Conservation (phyloP, 2,888 invertebrate genomes). For the Acrocera orbiculus region DNA sequence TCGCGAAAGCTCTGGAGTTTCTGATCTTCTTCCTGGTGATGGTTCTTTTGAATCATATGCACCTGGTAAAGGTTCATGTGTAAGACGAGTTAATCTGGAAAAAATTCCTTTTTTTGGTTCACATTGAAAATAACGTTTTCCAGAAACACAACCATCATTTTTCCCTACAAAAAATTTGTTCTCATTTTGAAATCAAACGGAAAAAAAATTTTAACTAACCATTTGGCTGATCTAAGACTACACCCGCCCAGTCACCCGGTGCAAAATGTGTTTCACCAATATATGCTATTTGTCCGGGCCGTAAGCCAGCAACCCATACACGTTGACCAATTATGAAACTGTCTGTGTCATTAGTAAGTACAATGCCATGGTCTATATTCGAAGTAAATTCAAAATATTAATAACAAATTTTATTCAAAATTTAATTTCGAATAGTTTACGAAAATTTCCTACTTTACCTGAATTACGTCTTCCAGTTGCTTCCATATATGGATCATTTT, state of each 20-base stretch:
- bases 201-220: conserved; percentile 33
- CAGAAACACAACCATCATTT: conserved; percentile 90
- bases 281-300: conserved; percentile 83
- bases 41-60: conserved; percentile 30
- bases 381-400: conserved; percentile 17
- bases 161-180: conserved; percentile 46
- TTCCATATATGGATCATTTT: conserved; percentile 21
- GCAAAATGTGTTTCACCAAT: conserved; percentile 84
- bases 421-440: too few species aligned
- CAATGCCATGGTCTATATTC: conserved; percentile 50
- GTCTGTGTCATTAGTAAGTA: conserved; percentile 83
- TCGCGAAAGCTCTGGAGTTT: conserved; percentile 26
- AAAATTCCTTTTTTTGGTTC: conserved; percentile 86
- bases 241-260: conserved; percentile 95
- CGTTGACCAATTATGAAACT: conserved; percentile 90
- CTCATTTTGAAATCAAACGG: not conserved
- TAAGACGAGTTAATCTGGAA: conserved; percentile 71
- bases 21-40: conserved; percentile 17
- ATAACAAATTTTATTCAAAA: not conserved
- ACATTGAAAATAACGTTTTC: conserved; percentile 85
- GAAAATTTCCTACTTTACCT: conserved; percentile 19
- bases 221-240: conserved; percentile 86
- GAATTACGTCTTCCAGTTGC: conserved; percentile 30
- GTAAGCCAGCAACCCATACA: conserved; percentile 84
- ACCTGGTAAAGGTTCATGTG: conserved; percentile 46